Conservation (phyloP, 2,113 vertebrate species). For the Ranitomeya variabilis region DNA sequence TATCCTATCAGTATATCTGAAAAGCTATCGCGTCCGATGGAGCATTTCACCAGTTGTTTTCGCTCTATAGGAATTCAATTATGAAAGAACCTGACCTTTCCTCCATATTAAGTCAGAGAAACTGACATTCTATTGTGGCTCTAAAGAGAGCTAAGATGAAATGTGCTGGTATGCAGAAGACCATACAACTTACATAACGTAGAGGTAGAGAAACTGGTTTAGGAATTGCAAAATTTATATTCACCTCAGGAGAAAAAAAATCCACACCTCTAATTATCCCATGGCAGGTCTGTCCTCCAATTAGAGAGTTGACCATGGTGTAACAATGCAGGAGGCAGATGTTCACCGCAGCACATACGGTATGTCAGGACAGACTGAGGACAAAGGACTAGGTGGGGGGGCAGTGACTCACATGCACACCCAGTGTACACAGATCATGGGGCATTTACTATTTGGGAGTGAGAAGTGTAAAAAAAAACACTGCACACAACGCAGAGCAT, state of each 20-base stretch:
- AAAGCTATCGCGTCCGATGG: no score
- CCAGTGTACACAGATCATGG: not conserved
- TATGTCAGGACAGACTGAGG: not conserved
- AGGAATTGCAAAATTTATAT: not conserved
- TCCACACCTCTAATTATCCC: not conserved
- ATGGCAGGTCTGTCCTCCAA: not conserved
- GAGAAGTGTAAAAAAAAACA: not conserved
- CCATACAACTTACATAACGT: not conserved
- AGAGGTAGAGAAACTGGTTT: conserved; percentile 14
- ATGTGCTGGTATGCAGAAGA: not conserved
- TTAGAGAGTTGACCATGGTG: no score
- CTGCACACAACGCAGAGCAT: no score
- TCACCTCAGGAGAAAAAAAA: not conserved
- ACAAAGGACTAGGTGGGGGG: not conserved
- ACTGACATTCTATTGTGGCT: no score
- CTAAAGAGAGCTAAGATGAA: not conserved
- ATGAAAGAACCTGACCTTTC: no score
- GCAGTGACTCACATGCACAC: not conserved
- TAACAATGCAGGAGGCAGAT: no score
- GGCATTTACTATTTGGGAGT: not conserved
- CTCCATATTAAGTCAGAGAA: no score
- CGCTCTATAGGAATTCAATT: no score
- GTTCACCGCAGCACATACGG: no score
- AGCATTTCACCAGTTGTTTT: no score
- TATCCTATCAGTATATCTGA: no score